A percentile compares a stretch with the other conserved stretches of the same genome.
Conservation (phyloP, 2,797 vertebrate genomes). For the Todus mexicanus region DNA sequence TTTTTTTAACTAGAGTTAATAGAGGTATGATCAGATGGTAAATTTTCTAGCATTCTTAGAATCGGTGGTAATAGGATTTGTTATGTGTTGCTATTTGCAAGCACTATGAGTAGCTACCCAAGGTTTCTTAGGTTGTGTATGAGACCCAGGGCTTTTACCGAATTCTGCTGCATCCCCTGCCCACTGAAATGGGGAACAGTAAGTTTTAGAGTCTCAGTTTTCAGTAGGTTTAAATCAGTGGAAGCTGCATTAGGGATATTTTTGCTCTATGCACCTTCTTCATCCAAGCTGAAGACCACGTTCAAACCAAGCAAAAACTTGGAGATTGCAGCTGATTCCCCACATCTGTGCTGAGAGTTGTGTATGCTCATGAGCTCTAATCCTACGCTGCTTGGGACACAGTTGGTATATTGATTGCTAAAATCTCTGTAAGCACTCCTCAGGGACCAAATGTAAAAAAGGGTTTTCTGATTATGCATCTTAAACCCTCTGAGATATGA, state of each 20-base stretch:
- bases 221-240: background rate
- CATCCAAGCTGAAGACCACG: background rate
- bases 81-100: background rate
- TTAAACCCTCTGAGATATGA: background rate
- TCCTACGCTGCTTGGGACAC: background rate
- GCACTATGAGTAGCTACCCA: background rate
- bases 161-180: background rate
- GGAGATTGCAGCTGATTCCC: background rate
- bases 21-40: background rate
- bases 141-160: background rate
- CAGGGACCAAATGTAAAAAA: background rate
- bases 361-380: background rate
- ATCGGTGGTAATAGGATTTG: background rate
- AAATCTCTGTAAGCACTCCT: background rate
- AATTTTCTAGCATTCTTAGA: constrained; percentile 18
- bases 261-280: background rate
- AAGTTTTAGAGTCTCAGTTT: background rate
- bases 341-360: background rate
- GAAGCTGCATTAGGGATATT: background rate
- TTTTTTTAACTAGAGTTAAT: background rate
- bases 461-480: background rate
- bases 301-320: background rate
- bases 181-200: background rate
- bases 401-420: background rate
- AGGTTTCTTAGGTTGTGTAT: background rate